phyloP scores from a whole-genome alignment of 2,888 invertebrate species.

The Drosophila aldrichi region DNA sequence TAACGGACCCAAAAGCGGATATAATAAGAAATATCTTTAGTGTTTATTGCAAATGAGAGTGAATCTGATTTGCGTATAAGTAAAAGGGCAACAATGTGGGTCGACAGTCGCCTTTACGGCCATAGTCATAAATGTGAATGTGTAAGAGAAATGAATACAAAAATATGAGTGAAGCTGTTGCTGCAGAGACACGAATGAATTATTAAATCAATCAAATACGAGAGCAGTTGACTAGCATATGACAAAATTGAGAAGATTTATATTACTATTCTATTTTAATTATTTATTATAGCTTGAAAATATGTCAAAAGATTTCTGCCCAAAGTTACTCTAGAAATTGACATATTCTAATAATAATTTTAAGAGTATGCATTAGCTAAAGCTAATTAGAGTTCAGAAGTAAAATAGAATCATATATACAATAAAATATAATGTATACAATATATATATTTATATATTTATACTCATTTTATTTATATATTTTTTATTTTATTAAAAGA shows the following conservation, averaged over 20 bases:
- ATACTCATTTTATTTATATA: no score
- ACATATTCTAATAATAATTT: no score
- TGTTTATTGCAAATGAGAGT: constrained; percentile 54
- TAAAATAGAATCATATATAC: no score
- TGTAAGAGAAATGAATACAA: not conserved
- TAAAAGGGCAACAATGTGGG: constrained; percentile 4
- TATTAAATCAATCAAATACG: no score
- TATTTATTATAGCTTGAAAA: not conserved
- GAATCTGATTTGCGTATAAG: constrained; percentile 39
- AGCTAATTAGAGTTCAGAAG: no score
- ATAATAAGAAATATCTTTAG: constrained; percentile 13
- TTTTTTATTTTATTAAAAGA: no score
- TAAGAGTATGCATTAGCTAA: no score
- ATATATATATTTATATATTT: no score
- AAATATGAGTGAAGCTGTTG: not conserved
- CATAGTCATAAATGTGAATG: not conserved
- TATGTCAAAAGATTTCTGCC: not conserved
- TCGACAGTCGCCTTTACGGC: not conserved
- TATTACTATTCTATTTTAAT: not conserved
- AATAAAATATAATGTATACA: no score
- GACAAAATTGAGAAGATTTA: not conserved
- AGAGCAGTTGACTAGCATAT: not conserved
- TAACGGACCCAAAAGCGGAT: constrained; percentile 50
- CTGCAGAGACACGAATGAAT: not conserved
- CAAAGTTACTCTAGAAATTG: no score